Base-by-base conservation (phyloP, 1,140 invertebrate genomes). In the Drosophila littoralis region DNA sequence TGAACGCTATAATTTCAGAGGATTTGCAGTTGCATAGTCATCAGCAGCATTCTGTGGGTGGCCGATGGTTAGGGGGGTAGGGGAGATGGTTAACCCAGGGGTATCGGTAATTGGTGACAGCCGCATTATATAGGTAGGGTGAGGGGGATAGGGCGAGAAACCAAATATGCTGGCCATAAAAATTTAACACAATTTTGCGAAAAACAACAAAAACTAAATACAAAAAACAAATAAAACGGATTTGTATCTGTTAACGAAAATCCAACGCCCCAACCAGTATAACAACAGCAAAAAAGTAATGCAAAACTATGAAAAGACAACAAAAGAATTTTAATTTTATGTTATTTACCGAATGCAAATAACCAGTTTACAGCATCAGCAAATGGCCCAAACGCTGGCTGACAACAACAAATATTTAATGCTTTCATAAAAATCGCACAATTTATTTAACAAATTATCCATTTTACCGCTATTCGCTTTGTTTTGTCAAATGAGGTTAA, bases 381-480 rank as follows among this genome's bases (percentile, higher is more conserved):
- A 10, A 70, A 78, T 77, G 64, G 59, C 46, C 57, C 57, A 48
- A 46, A 42, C 40, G 43, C 38, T 43, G 61, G 54, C 66, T 65
- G 15, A 17, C 15, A 35, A 60, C 45, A 75, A 52, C 72, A 75
- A 75, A 75, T 66, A 70, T 77, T 79, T 57, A 80, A 82, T 70
- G 63, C 72, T 46, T 71, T 75, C 71, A 79, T 78, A 82, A 82
- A 91, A 88, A 84, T 89, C 67, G 75, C 59, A 77, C 90, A 90
- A 91, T 91, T 91, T 91, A 91, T 91, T 91, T 91, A 91, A 91
- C 90, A 91, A 91, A 91, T 91, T 91, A 91, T 91, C 90, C 85
- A 91, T 91, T 89, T 91, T 81, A 81, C 77, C 79, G 65, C 52
- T 66, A 74, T 70, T 85, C 66, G 83, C 81, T 91, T 91, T 91